These are phyloP conservation scores for Lepidurus couesii DNA, from an alignment of 1,140 invertebrate genomes.

Conservation along the genomic window DNA sequence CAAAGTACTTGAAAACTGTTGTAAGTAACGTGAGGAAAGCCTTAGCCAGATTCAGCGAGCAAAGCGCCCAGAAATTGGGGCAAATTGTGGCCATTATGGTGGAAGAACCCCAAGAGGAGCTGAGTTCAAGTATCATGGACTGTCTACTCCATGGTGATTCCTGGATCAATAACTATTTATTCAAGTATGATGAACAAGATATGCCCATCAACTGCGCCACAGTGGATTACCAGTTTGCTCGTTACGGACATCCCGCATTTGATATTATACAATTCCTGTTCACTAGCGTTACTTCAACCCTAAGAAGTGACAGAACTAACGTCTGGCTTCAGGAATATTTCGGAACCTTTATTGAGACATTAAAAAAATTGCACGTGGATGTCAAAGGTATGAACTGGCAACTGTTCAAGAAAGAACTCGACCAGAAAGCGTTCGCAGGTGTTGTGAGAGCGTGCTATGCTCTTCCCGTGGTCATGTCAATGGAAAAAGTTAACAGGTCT, in stretches of 20 bases:
- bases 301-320: background rate
- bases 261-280: background rate
- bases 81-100: background rate
- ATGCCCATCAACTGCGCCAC: background rate
- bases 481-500: slow-evolving; percentile 12
- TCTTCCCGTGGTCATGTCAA: background rate
- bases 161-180: background rate
- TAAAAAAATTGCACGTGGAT: background rate
- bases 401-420: slow-evolving; percentile 1
- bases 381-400: background rate
- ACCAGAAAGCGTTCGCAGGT: slow-evolving; percentile 1
- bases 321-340: background rate
- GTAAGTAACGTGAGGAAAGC: background rate
- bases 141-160: background rate
- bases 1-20: background rate
- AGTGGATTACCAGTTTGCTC: slow-evolving; percentile 1
- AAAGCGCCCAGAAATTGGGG: background rate
- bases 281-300: background rate
- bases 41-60: background rate
- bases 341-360: background rate
- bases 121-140: background rate
- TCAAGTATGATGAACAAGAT: background rate
- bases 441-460: slow-evolving; percentile 1
- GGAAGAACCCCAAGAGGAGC: background rate
- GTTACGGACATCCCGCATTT: background rate